Evolutionary conservation across 2,113 vertebrate genomes (phyloP).

Genomic region (Chaenogobius annularis): DNA sequence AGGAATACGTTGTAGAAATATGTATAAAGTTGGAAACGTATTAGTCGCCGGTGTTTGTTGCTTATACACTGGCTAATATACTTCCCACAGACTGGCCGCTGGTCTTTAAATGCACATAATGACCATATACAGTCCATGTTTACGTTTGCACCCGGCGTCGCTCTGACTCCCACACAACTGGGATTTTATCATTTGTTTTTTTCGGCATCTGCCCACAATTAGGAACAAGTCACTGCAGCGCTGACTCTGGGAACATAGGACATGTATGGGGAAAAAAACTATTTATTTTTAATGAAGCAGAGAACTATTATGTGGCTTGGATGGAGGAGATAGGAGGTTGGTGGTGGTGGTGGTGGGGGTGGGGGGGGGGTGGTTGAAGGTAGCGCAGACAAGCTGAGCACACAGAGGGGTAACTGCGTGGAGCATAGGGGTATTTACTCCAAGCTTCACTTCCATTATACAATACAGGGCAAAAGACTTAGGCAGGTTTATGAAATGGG

Average conservation of each 20-base stretch:
- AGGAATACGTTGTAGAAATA: not conserved
- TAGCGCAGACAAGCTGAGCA: conserved; percentile 44
- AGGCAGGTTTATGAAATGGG: not conserved
- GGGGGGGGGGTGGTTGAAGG: conserved; percentile 9
- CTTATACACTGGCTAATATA: not conserved
- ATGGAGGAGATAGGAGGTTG: conserved; percentile 21
- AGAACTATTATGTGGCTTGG: conserved; percentile 63
- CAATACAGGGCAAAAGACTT: not conserved
- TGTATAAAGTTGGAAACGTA: not conserved
- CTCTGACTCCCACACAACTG: conserved; percentile 34
- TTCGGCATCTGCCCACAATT: conserved; percentile 64
- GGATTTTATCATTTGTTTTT: conserved; percentile 46
- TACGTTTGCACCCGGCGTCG: conserved; percentile 22
- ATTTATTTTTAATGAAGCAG: conserved; percentile 44
- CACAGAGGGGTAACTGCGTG: conserved; percentile 23
- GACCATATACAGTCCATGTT: conserved; percentile 13
- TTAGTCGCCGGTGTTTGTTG: not conserved
- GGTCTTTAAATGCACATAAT: not conserved
- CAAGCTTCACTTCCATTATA: conserved; percentile 51
- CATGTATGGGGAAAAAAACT: conserved; percentile 12
- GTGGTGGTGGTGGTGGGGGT: not conserved
- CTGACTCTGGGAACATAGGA: conserved; percentile 9
- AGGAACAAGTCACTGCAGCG: conserved; percentile 65
- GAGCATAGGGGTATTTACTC: conserved; percentile 61
- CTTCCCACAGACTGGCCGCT: conserved; percentile 4